Conservation (phyloP, 2,797 vertebrate species). For the Tachyglossus aculeatus region DNA sequence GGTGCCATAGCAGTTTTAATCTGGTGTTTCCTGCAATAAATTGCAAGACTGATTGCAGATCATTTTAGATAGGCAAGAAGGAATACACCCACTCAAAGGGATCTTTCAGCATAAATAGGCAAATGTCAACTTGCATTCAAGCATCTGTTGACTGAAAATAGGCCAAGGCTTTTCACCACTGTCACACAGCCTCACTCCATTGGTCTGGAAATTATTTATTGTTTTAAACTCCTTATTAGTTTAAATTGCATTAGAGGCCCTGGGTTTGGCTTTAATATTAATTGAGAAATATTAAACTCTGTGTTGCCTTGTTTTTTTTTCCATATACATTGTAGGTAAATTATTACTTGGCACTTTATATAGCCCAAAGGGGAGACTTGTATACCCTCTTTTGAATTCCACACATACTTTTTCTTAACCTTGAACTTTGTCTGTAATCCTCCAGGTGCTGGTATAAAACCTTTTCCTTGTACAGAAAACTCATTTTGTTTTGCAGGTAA, state of each 20-base stretch:
- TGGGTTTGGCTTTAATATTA: neutral
- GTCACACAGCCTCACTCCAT: neutral
- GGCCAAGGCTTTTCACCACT: neutral
- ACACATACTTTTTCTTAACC: constrained; percentile 45
- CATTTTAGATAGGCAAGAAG: too few species aligned
- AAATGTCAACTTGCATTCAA: too few species aligned
- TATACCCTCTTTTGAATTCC: constrained; percentile 48
- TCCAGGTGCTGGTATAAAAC: constrained; percentile 43
- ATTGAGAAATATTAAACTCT: neutral
- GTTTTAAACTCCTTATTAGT: neutral
- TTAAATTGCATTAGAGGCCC: neutral
- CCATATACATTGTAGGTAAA: neutral
- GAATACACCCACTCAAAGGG: too few species aligned
- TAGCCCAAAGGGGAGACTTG: constrained; percentile 4
- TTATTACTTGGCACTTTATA: neutral
- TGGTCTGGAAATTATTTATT: neutral
- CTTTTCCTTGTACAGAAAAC: constrained; percentile 17
- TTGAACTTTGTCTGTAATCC: constrained; percentile 36
- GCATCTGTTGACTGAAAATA: too few species aligned
- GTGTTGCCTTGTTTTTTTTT: neutral
- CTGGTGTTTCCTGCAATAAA: too few species aligned
- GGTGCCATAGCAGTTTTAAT: too few species aligned
- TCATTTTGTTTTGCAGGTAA: constrained; percentile 52
- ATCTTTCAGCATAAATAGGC: too few species aligned
- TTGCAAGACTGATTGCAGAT: too few species aligned